Evolutionary conservation across 1,140 invertebrate genomes (phyloP), one percentile per base, ranked within the genome.

Genomic region (Adoxophyes honmai): DNA sequence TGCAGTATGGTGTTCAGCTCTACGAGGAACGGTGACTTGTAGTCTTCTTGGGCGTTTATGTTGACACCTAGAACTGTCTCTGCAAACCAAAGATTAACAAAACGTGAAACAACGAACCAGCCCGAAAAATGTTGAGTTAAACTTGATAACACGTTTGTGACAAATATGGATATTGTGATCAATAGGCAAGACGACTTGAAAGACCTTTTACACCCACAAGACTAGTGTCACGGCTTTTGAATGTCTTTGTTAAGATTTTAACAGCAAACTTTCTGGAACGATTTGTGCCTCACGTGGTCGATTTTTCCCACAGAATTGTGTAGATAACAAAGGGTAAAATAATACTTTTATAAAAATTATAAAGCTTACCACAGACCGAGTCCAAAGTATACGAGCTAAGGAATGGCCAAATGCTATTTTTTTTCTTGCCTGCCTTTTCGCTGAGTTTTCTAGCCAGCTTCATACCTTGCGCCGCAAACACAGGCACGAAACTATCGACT

Each of bases 401-500:
- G 35, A 64, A 80, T 0, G 78, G 73, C 74, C 71, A 85, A 1
- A 75, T 52, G 16, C 60, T 71, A 44, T 82, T 75, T 4, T 55
- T 55, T 10, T 60, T 67, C 3, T 52, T 57, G 8, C 57, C 59
- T 4, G 39, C 48, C 6, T 42, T 35, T 0, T 57, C 39, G 0
- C 0, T 38, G 34, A 86, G 42, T 10, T 57, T 60, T 18, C 81
- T 63, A 4, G 76, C 61, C 35, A 97, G 77, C 62, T 91, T 91
- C 6, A 91, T 62, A 16, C 92, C 90, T 64, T 96, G 94, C 48
- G 92, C 90, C 62, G 95, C 93, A 78, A 97, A 96, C 1, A 91
- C 75, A 75, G 89, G 70, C 65, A 90, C 76, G 91, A 97, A 98
- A 67, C 94, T 91, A 51, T 96, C 93, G 1, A 98, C 83, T 52